Conservation (phyloP, 2,797 vertebrate genomes). For the Argya squamiceps region DNA sequence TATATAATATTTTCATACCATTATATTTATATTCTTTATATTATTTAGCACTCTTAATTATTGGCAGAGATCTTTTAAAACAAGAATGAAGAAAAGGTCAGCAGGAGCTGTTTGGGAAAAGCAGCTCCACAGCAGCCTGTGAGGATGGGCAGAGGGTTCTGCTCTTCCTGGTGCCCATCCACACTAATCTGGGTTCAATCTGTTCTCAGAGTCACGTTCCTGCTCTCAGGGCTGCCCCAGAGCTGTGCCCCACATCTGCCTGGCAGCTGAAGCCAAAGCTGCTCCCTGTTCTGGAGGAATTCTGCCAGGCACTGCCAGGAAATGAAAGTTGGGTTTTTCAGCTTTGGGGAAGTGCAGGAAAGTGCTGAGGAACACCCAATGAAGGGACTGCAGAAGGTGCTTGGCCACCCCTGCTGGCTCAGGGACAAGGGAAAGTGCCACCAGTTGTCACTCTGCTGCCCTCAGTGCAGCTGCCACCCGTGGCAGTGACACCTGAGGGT, state of each 20-base stretch:
- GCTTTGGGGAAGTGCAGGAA: constrained; percentile 26
- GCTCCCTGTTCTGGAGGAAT: constrained; percentile 33
- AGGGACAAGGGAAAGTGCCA: background rate
- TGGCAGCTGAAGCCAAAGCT: constrained; percentile 39
- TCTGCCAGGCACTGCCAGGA: constrained; percentile 42
- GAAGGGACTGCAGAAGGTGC: background rate
- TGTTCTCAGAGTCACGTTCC: constrained; percentile 24
- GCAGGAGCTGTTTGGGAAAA: constrained; percentile 3
- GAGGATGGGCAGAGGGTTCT: constrained; percentile 50
- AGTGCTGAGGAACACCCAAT: constrained; percentile 9
- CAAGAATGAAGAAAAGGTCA: background rate
- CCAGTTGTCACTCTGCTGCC: background rate
- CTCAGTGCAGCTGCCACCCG: fast-evolving
- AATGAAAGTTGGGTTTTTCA: constrained; percentile 34
- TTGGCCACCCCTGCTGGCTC: background rate
- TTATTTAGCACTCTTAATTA: no score
- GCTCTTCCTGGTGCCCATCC: constrained; percentile 38
- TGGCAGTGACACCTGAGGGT: background rate
- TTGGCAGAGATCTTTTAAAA: constrained; percentile 3
- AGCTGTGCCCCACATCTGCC: constrained; percentile 68
- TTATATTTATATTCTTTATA: no score
- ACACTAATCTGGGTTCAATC: constrained; percentile 39
- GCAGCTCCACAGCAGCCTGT: constrained; percentile 24
- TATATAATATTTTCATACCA: no score
- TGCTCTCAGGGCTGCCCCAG: constrained; percentile 51